Conservation (phyloP, 2,797 vertebrate genomes). For the Mareca penelope region DNA sequence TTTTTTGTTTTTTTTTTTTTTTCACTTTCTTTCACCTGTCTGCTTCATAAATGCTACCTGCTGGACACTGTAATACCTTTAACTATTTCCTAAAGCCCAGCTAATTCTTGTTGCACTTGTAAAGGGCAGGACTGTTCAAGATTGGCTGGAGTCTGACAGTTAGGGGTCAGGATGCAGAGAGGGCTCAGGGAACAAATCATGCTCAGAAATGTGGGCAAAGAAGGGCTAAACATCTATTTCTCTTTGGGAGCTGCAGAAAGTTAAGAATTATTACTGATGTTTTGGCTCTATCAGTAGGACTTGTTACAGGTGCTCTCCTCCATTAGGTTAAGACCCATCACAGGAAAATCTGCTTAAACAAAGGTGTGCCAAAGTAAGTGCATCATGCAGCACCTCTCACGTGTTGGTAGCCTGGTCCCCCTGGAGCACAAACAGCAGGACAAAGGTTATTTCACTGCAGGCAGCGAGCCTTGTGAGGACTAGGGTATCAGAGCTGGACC, state of each 20-base stretch:
- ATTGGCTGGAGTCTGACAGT: not conserved
- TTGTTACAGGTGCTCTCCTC: not conserved
- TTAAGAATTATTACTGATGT: constrained; percentile 2
- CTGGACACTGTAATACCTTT: not conserved
- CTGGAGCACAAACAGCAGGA: not conserved
- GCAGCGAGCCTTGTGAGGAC: not conserved
- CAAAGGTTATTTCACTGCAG: not conserved
- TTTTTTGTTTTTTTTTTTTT: not conserved
- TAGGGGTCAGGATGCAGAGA: not conserved
- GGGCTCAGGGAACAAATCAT: not conserved
- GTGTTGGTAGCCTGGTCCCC: not conserved
- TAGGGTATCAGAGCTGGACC: not conserved
- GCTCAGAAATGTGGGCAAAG: not conserved
- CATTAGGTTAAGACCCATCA: constrained; percentile 21
- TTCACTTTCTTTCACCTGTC: not conserved
- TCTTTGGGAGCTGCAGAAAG: not conserved
- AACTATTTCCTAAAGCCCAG: not conserved
- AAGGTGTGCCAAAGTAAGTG: not conserved
- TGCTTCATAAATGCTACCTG: not conserved
- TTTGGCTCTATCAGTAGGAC: not conserved
- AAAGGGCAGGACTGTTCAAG: not conserved
- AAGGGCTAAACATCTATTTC: not conserved
- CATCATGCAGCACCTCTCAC: accelerated
- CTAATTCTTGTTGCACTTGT: not conserved
- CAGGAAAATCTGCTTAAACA: constrained; percentile 11